Evolutionary conservation across 1,140 invertebrate genomes (phyloP).

Genomic region (Zaprionus taronus): DNA sequence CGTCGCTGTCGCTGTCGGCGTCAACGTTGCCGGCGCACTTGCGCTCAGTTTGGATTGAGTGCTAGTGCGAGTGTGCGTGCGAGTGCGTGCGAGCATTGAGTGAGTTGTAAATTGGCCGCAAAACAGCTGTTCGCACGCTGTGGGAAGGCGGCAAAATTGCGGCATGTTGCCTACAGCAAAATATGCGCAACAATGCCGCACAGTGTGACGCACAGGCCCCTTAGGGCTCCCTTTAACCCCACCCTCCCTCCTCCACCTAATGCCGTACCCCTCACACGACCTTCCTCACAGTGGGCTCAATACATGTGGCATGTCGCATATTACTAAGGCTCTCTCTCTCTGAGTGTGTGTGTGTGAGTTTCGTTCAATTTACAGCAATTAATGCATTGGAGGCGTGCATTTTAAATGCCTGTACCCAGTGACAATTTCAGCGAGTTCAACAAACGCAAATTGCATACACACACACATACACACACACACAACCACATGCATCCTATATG

Average conservation of each 20-base stretch:
- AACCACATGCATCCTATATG: neutral
- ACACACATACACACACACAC: conserved; percentile 8
- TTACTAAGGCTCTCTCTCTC: neutral
- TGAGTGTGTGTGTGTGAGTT: conserved; percentile 3
- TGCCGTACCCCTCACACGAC: neutral
- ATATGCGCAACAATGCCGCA: conserved; percentile 50
- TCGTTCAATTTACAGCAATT: conserved; percentile 53
- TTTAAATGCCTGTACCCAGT: conserved; percentile 44
- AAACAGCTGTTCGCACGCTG: conserved; percentile 44
- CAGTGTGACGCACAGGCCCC: neutral
- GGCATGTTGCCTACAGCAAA: conserved; percentile 7
- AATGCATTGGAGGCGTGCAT: conserved; percentile 49
- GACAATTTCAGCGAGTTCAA: conserved; percentile 51
- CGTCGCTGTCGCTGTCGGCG: neutral
- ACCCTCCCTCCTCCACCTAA: neutral
- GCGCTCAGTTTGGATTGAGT: conserved; percentile 14
- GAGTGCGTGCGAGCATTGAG: neutral
- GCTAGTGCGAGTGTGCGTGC: neutral
- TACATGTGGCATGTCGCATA: conserved; percentile 31
- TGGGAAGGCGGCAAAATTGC: conserved; percentile 42
- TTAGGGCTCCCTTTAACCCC: neutral
- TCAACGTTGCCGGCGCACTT: neutral
- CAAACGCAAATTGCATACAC: conserved; percentile 39
- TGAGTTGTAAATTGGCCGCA: neutral
- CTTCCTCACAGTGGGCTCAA: conserved; percentile 8